Percentiles rank a stretch among this genome's conserved stretches.
These are phyloP conservation scores for Myathropa florea DNA, from an alignment of 2,888 invertebrate species.

Conservation along the genomic window DNA sequence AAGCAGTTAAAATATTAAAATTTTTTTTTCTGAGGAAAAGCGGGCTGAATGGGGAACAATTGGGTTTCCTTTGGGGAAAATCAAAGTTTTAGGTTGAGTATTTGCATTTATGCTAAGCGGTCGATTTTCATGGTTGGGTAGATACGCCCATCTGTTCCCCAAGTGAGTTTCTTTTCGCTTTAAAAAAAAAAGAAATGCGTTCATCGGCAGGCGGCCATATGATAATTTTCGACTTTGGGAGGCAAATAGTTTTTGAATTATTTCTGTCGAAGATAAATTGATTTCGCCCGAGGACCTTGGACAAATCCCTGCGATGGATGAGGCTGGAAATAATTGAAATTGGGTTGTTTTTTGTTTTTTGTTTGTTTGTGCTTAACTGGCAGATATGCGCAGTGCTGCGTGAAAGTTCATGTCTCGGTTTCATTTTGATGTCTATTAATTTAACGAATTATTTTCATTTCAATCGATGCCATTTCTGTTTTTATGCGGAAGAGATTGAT, in stretches of 20 bases:
- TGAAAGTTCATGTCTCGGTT: no score
- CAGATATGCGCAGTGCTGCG: no score
- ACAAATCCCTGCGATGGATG: not conserved
- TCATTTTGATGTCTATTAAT: no score
- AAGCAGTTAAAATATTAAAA: conserved; percentile 15
- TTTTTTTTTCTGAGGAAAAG: not conserved
- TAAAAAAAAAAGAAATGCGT: not conserved
- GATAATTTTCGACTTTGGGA: not conserved
- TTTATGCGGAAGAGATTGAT: no score
- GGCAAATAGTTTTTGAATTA: not conserved
- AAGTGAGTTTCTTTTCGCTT: not conserved
- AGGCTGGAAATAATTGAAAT: not conserved
- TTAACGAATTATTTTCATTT: no score
- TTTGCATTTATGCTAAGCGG: conserved; percentile 32
- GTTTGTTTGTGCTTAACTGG: no score
- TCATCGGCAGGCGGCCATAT: not conserved
- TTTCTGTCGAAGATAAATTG: not conserved
- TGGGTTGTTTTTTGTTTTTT: not conserved
- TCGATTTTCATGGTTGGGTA: not conserved
- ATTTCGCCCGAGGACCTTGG: not conserved
- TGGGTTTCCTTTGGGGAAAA: not conserved
- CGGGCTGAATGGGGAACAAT: not conserved
- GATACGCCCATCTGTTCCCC: not conserved
- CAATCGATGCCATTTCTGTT: no score
- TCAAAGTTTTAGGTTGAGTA: conserved; percentile 8